Base-by-base conservation (phyloP, 2,888 invertebrate species). In the Macropis europaea region DNA sequence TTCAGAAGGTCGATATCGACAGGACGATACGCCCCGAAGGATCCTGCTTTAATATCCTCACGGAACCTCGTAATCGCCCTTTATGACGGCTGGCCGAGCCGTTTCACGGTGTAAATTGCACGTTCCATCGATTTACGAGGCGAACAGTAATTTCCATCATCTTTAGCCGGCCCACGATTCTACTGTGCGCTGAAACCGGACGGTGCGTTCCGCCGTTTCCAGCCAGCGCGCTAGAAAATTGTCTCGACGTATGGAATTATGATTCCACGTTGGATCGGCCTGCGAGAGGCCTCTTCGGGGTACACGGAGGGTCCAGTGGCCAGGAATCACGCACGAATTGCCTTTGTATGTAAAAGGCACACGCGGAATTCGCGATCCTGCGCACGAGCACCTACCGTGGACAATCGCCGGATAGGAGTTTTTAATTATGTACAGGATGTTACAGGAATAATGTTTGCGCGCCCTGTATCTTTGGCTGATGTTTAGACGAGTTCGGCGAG, bases 81-180 rank as follows among this genome's bases (percentile, higher is more conserved):
- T 75, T 56, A 62, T 52, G 64, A 43, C 67, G 48, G 57, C 61
- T 28, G 52, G 62, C 13, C 59, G 54, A 45, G 54, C 24, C 66
- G 64, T 63, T 56, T 76, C 60, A 73, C 76, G 79, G 76, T 78
- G 78, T 68, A 78, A 78, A 78, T 78, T 70, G 69, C 79, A 63
- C 60, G 70, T 73, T 63, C 50, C 76, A 53, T 78, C 76, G 79
- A 78, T 78, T 78, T 78, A 78, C 70, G 76, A 76, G 76, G 79
- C 78, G 78, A 70, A 69, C 73, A 73, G 79, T 73, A 78, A 78
- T 78, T 70, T 78, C 78, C 78, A 77, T 42, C 71, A 40, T 69
- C 69, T 69, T 73, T 45, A 40, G 7, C 28, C 30, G 54, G 26
- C 13, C 28, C 15, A 36, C 17, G 56, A 9, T 34, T 11, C 32